These are phyloP conservation scores for Sarcophaga rosellei DNA, from an alignment of 2,888 invertebrate species.

Conservation along the genomic window DNA sequence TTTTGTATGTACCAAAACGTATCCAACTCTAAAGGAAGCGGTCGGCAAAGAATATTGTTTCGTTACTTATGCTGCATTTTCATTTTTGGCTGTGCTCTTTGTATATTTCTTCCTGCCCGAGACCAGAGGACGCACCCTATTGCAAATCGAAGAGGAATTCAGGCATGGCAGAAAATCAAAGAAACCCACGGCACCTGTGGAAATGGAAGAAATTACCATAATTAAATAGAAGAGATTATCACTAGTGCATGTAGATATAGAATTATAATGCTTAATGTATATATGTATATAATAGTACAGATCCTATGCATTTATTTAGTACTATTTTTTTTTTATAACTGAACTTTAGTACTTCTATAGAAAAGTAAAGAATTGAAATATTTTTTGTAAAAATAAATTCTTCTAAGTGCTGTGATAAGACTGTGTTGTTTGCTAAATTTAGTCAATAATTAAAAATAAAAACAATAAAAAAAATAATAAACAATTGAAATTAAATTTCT, in stretches of 20 bases:
- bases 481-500: neutral
- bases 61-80: constrained; percentile 84
- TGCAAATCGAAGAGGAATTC: constrained; percentile 85
- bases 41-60: constrained; percentile 86
- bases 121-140: constrained; percentile 86
- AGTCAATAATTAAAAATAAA: neutral
- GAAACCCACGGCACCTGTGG: constrained; percentile 69
- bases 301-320: neutral
- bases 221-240: constrained; percentile 48
- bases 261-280: neutral
- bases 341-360: neutral
- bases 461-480: constrained; percentile 8
- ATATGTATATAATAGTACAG: neutral
- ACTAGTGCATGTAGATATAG: neutral
- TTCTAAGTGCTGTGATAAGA: constrained; percentile 65
- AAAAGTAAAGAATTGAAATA: neutral
- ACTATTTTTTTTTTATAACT: neutral
- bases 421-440: constrained; percentile 24
- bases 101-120: constrained; percentile 86
- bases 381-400: constrained; percentile 13
- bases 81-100: constrained; percentile 83
- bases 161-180: constrained; percentile 55
- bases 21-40: constrained; percentile 83
- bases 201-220: constrained; percentile 73
- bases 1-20: constrained; percentile 86